Evolutionary conservation across 2,113 vertebrate genomes (phyloP).

Genomic region (Cryptotis parvus): DNA sequence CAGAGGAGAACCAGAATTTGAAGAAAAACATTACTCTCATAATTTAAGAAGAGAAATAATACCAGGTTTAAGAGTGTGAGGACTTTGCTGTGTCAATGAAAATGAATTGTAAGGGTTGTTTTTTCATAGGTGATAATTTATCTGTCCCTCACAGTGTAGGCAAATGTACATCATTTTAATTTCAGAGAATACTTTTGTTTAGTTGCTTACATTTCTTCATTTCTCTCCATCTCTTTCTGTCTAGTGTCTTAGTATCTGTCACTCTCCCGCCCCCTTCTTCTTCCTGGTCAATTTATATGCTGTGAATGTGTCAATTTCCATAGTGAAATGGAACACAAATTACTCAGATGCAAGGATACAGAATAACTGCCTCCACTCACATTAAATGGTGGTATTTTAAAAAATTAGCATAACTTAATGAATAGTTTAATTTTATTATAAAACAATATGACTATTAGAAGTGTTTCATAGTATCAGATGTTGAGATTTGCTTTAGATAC

Average conservation of each 20-base stretch:
- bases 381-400: neutral
- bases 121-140: slow-evolving; percentile 39
- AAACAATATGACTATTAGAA: neutral
- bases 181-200: neutral
- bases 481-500: neutral
- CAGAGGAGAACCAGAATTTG: slow-evolving; percentile 41
- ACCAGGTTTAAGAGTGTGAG: neutral
- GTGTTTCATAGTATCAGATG: neutral
- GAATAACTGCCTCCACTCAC: neutral
- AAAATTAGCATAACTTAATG: neutral
- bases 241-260: neutral
- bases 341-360: neutral
- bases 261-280: neutral
- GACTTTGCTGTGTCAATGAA: slow-evolving; percentile 2
- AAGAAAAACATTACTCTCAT: slow-evolving; percentile 33
- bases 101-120: slow-evolving; percentile 32
- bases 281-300: neutral
- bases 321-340: neutral
- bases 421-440: neutral
- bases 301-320: neutral
- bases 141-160: neutral
- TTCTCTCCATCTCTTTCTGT: neutral
- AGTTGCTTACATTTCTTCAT: neutral
- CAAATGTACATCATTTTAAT: neutral
- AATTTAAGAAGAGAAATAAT: slow-evolving; percentile 61